phyloP scores from a whole-genome alignment of 1,140 invertebrate species.

The Dendrolimus kikuchii region DNA sequence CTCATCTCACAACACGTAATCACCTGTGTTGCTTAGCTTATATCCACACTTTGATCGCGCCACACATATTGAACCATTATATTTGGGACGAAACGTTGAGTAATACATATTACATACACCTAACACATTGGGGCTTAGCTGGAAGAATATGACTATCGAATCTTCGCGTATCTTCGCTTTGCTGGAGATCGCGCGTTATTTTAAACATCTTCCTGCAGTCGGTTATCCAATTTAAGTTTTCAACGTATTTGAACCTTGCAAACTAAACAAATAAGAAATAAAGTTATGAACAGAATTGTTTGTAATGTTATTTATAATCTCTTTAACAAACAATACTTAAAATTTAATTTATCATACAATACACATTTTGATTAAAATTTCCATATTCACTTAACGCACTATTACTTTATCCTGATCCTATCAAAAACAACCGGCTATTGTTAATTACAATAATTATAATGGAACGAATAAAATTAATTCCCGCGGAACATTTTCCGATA shows the following conservation, averaged over 20 bases:
- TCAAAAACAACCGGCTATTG: slow-evolving; percentile 10
- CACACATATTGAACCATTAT: no score
- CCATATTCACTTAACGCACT: slow-evolving; percentile 5
- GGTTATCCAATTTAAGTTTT: slow-evolving; percentile 11
- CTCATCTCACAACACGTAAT: no score
- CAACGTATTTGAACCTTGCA: slow-evolving; percentile 1
- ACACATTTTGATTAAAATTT: no score
- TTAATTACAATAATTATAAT: slow-evolving; percentile 24
- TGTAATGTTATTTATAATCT: slow-evolving; percentile 3
- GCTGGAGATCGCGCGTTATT: no score
- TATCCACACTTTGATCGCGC: no score
- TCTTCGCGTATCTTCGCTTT: no score
- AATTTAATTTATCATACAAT: background rate
- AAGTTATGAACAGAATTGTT: slow-evolving; percentile 5
- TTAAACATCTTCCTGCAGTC: no score
- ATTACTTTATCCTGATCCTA: slow-evolving; percentile 1
- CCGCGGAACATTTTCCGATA: slow-evolving; percentile 17
- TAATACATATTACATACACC: no score
- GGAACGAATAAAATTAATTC: slow-evolving; percentile 24
- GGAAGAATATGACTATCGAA: no score
- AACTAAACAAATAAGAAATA: background rate
- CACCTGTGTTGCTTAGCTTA: no score
- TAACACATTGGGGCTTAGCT: no score
- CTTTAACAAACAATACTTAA: slow-evolving; percentile 3
- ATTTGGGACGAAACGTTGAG: no score